Evolutionary conservation across 2,797 vertebrate species (phyloP), one percentile per base, ranked within the genome.

Genomic region (Lagocephalus sceleratus): DNA sequence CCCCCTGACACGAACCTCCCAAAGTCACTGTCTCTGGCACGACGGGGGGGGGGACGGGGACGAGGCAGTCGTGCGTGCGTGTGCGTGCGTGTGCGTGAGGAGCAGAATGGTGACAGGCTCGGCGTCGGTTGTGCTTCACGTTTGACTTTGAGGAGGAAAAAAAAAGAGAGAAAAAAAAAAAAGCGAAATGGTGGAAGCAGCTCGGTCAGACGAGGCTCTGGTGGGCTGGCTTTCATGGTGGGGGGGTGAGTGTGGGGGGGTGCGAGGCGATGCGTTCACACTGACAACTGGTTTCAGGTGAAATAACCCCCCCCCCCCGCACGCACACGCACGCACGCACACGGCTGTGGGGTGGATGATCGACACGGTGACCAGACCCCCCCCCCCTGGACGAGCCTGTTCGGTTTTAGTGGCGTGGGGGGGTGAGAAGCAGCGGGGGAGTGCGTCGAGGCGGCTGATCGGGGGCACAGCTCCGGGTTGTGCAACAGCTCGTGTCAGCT

Each of bases 21-120:
- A 62, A 79, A 78, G 79, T 76, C 76, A 66, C 70, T 71, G 78
- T 73, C 69, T 79, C 23, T 61, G 65, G 61, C 76, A 71, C 67
- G 73, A 61, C 66, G 58, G 41, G 71, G 61, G 67, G 57, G 54
- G 63, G 57, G 60, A 71, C 53, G n/a, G n/a, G n/a, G n/a, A n/a
- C 47, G 69, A 68, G 58, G 48, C 67, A 50, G 67, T 62, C 19
- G 54, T 23, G 2, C 51, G 29, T 39, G n/a, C 52, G 47, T 25
- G 29, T 47, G 46, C 35, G 48, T 41, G 45, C 23, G 47, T 32
- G 25, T 19, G 11, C 17, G 11, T 35, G 32, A 35, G 14, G 4
- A 35, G 11, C 32, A 35, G 32, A 35, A 11, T 11, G 3, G 1
- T 29, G 29, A 8, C 29, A 29, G 29, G 29, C 29, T 29, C 7